Percentiles rank a stretch among this genome's conserved stretches.
Conservation (phyloP, 1,140 invertebrate genomes). For the Wasmannia auropunctata region DNA sequence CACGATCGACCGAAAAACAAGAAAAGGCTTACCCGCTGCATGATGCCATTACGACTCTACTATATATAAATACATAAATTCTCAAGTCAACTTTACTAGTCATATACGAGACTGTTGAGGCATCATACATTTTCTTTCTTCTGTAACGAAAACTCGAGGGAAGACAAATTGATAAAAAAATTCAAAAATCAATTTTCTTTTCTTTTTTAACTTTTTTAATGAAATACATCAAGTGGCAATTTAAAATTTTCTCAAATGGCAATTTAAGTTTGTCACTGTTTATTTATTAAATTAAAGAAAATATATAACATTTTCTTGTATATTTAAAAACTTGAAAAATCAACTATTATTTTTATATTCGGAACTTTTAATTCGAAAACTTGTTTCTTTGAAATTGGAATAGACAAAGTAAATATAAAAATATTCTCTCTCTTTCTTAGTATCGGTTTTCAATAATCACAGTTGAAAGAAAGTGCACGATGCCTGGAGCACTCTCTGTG, state of each 20-base stretch:
- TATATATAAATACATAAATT: slow-evolving; percentile 51
- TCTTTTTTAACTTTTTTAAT: not conserved
- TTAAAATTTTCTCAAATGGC: not conserved
- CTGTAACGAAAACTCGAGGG: not conserved
- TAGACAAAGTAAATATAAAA: not conserved
- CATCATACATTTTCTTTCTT: slow-evolving; percentile 27
- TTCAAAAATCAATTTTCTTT: not conserved
- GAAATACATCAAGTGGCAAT: not conserved
- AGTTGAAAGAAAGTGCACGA: not conserved
- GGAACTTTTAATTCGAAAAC: not conserved
- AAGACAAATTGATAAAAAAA: not conserved
- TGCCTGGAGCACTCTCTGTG: slow-evolving; percentile 20
- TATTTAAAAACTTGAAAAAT: not conserved
- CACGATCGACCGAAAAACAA: slow-evolving; percentile 73
- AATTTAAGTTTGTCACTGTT: too few species aligned
- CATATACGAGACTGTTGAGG: slow-evolving; percentile 39
- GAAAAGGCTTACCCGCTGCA: slow-evolving; percentile 72
- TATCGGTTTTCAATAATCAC: not conserved
- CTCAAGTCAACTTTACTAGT: slow-evolving; percentile 54
- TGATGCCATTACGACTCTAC: slow-evolving; percentile 72
- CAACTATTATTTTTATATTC: not conserved
- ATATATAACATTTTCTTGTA: not conserved
- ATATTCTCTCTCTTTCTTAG: not conserved
- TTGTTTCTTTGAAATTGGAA: not conserved
- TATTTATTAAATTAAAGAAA: not conserved